These are phyloP conservation scores for Cyanoderma ruficeps DNA, from an alignment of 2,113 vertebrate genomes.

Conservation along the genomic window DNA sequence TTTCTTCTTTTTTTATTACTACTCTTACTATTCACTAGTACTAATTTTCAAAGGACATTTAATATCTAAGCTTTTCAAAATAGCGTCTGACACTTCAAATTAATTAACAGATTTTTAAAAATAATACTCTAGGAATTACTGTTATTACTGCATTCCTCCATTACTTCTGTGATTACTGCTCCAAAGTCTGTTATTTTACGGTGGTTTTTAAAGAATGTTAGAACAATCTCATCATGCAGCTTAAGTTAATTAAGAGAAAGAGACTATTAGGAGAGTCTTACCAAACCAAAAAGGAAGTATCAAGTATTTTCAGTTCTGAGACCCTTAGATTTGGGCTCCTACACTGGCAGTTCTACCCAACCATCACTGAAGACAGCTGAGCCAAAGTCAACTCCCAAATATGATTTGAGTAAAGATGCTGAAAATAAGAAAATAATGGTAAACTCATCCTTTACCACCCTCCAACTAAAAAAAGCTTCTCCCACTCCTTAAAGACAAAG, in stretches of 20 bases:
- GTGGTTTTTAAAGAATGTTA: not conserved
- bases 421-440: not conserved
- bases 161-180: not conserved
- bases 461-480: not conserved
- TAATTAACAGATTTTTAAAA: not conserved
- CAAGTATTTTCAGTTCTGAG: not conserved
- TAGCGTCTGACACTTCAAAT: not conserved
- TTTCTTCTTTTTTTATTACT: not conserved
- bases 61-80: not conserved
- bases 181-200: not conserved
- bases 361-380: not conserved
- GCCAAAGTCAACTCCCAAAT: not conserved
- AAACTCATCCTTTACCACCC: not conserved
- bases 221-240: not conserved
- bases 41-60: not conserved
- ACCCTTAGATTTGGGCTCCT: not conserved
- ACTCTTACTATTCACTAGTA: not conserved
- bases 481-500: not conserved
- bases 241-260: not conserved
- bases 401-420: accelerated
- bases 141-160: not conserved
- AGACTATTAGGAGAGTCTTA: not conserved
- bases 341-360: not conserved
- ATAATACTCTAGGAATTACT: not conserved
- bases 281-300: not conserved